These are phyloP conservation scores for Mythimna impura DNA, from an alignment of 2,888 invertebrate genomes.

Conservation along the genomic window DNA sequence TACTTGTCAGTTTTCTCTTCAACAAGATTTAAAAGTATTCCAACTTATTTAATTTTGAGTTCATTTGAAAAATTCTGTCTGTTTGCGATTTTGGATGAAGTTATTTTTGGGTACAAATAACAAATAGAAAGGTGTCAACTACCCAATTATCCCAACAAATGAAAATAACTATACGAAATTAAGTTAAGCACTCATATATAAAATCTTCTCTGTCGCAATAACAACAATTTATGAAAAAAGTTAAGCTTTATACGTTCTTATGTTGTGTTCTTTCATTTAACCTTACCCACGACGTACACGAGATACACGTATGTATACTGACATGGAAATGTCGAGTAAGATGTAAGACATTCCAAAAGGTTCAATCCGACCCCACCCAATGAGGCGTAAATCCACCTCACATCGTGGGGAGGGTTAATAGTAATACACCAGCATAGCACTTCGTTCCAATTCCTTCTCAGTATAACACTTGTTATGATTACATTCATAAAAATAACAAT, in stretches of 20 bases:
- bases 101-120: too few relatives aligned
- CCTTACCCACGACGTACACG: too few relatives aligned
- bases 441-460: slow-evolving; percentile 30
- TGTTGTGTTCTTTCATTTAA: background rate
- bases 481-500: slow-evolving; percentile 56
- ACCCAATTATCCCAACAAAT: too few relatives aligned
- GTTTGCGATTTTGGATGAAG: too few relatives aligned
- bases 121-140: too few relatives aligned
- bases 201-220: too few relatives aligned
- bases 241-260: background rate
- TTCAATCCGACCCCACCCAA: slow-evolving; percentile 13
- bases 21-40: too few relatives aligned
- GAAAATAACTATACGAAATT: too few relatives aligned
- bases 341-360: slow-evolving; percentile 18
- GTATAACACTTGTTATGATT: slow-evolving; percentile 46
- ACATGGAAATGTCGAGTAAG: slow-evolving; percentile 25
- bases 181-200: too few relatives aligned
- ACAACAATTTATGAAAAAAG: background rate
- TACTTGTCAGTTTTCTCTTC: too few relatives aligned
- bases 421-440: slow-evolving; percentile 13
- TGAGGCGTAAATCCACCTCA: slow-evolving; percentile 41
- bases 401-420: slow-evolving; percentile 34
- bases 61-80: too few relatives aligned
- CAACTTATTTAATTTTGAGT: too few relatives aligned
- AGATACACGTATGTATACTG: background rate